A percentile compares a stretch with the other conserved stretches of the same genome.
Evolutionary conservation across 2,888 invertebrate species (phyloP).

Genomic region (Mythimna impura): DNA sequence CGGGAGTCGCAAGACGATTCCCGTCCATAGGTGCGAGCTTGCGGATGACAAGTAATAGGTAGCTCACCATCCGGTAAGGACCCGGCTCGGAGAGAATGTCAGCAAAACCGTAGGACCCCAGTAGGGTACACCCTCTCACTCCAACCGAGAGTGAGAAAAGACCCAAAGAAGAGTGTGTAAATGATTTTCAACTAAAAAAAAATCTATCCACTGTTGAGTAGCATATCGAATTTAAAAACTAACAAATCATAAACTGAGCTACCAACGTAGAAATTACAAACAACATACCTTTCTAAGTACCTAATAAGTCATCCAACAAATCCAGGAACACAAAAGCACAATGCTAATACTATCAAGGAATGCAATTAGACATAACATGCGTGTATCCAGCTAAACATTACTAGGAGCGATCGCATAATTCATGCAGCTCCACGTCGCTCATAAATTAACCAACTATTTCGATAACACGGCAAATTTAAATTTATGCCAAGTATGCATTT

Average conservation of each 20-base stretch:
- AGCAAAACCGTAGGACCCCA: no score
- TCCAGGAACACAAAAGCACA: slow-evolving; percentile 35
- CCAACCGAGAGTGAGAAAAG: no score
- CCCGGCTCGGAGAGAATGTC: no score
- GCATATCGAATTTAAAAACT: neutral
- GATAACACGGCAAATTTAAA: slow-evolving; percentile 88
- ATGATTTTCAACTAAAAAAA: no score
- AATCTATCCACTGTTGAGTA: no score
- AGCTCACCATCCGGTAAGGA: no score
- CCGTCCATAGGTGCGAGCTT: no score
- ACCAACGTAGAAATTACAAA: neutral
- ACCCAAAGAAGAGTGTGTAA: no score
- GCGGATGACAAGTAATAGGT: no score
- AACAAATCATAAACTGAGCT: neutral
- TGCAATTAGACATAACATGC: slow-evolving; percentile 79
- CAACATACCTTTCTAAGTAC: neutral
- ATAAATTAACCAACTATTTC: slow-evolving; percentile 87
- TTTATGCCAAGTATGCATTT: slow-evolving; percentile 87
- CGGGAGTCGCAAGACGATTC: no score
- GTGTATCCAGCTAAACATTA: slow-evolving; percentile 74
- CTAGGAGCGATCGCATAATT: slow-evolving; percentile 76
- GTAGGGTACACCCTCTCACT: no score
- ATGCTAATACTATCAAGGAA: slow-evolving; percentile 69
- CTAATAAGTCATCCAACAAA: slow-evolving; percentile 36
- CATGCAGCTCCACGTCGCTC: slow-evolving; percentile 80